Base-by-base conservation (phyloP, 2,888 invertebrate genomes). In the Bombyx huttoni region DNA sequence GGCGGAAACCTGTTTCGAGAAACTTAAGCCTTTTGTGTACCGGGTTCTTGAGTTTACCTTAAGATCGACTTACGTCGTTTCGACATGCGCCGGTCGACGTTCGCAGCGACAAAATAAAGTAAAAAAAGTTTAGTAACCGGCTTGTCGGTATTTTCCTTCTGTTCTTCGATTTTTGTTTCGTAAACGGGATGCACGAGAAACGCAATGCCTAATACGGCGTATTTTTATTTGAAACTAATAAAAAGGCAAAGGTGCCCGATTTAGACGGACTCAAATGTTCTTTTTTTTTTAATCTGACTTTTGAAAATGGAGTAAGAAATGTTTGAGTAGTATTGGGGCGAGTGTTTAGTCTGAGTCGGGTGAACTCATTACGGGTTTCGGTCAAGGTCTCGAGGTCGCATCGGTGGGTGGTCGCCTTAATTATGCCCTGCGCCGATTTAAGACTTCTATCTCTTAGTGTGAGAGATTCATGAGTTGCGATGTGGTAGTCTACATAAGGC, bases 121-220 rank as follows among this genome's bases (percentile, higher is more conserved):
- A 87, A 88, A 87, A n/a, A 85, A 88, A 84, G 72, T 85, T 84
- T 80, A 78, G 82, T 81, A 84, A 85, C 85, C 85, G 83, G 85
- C 81, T 85, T 81, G 84, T 81, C 83, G 80, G 84, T 81, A 78
- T 83, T 84, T 82, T 80, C 75, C 76, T 84, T 84, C 82, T 85
- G 80, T 82, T 84, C 80, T 77, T 83, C 81, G 78, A 86, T 86
- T 86, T 86, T 86, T 82, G 80, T 83, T 85, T 78, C 72, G 76
- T 76, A 75, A 82, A 81, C 82, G 82, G 82, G 80, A 84, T 83
- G 85, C 83, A 84, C 81, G 87, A 81, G 86, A 83, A 86, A 85
- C 86, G 84, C 81, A 84, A 81, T 78, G 78, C 75, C 82, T 81
- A 85, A 81, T 83, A 86, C 84, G 84, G 83, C 83, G 81, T 70